Conservation (phyloP, 2,888 invertebrate genomes). For the Acleris holmiana region DNA sequence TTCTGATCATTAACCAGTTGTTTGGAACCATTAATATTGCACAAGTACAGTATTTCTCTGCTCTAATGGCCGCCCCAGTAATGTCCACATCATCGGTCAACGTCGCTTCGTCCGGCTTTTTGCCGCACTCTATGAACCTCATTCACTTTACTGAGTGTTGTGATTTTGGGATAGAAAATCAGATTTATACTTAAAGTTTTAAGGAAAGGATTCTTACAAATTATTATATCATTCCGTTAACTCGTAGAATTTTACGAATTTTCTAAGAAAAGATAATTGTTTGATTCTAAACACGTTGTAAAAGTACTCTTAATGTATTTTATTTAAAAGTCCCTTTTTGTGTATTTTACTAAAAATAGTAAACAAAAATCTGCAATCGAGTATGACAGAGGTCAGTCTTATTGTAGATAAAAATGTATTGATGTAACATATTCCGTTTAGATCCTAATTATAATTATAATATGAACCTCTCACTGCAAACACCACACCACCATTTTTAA, state of each 20-base stretch:
- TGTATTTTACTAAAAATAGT: too few relatives aligned
- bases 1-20: constrained; percentile 30
- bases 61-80: constrained; percentile 65
- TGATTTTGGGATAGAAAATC: constrained; percentile 41
- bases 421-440: too few relatives aligned
- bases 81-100: constrained; percentile 78
- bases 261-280: too few relatives aligned
- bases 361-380: too few relatives aligned
- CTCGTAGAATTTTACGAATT: too few relatives aligned
- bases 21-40: constrained; percentile 60
- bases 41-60: constrained; percentile 63
- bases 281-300: too few relatives aligned
- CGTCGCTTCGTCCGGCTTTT: constrained; percentile 70
- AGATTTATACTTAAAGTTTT: constrained; percentile 1
- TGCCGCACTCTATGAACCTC: constrained; percentile 64
- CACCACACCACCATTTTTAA: constrained; percentile 52
- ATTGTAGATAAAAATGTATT: too few relatives aligned
- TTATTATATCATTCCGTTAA: too few relatives aligned
- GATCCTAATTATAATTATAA: too few relatives aligned
- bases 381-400: too few relatives aligned
- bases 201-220: not conserved
- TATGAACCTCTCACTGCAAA: not conserved
- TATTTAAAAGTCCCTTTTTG: too few relatives aligned
- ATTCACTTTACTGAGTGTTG: constrained; percentile 57
- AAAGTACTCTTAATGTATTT: too few relatives aligned